Base-by-base conservation (phyloP, 2,113 vertebrate species). In the Alouatta palliata region DNA sequence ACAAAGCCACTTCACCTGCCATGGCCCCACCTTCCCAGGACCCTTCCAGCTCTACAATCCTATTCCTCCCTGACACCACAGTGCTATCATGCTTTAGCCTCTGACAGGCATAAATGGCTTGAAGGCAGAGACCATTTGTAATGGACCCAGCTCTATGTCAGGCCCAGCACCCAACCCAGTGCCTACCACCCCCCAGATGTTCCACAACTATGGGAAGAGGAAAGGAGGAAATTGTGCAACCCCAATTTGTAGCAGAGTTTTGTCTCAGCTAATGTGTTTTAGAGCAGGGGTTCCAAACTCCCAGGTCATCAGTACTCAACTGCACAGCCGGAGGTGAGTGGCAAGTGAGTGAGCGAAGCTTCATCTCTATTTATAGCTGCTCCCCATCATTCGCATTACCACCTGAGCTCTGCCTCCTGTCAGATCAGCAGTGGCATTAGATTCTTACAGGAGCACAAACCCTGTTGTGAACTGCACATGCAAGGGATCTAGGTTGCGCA, bases 191-290 rank as follows among this genome's bases (percentile, higher is more conserved):
- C 14, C n/a, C 40, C 2, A 14, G 16, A 30, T 43, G 19, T 43
- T 68, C 32, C 17, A 3, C 30, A 23, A n/a, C 13, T 1, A 0
- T 3, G 16, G 30, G 30, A 40, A 47, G 79, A 35, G 17, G 6
- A 5, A 21, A 45, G 64, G 86, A 70, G 6, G 23, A 35, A n/a
- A 11, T 8, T 0, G 10, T 6, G 43, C 6, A 0, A 2, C n/a
- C 58, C 56, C 14, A 6, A 13, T 9, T 25, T 35, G 0, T 3
- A 23, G 35, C 21, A 56, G 45, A 71, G 49, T 14, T 84, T 19
- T 23, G 68, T 58, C 58, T 27, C 0, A 25, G 11, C 12, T 5
- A 2, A 1, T 25, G 25, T 20, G 5, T 76, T 84, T 58, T 25
- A 4, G 37, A 49, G 20, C 27, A 23, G 27, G 61, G 27, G 61